Base-by-base conservation (phyloP, 30 jellyfish, hydroid and myxozoan species). In the Catostylus mosaicus region DNA sequence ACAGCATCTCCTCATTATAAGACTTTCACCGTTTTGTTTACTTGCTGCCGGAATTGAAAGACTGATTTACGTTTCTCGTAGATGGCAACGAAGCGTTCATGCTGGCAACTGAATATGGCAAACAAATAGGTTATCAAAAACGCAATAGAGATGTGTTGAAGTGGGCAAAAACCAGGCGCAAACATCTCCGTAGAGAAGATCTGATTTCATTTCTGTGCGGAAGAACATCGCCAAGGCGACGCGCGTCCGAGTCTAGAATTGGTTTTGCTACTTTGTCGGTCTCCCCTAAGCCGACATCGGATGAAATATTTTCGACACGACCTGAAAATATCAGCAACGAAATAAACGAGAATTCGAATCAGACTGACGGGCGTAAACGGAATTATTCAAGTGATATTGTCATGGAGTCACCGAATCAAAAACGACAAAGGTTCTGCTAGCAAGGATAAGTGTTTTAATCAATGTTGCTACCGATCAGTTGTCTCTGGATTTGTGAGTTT, bases 221-320 rank as follows among this genome's bases (percentile, higher is more conserved):
- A 16, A 54, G 97, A 61, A 87, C 96, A 22, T 95, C 98, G 30
- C 98, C 98, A 60, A 81, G 97, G 30, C 80, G 97, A 71, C 90
- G 95, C 20, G 79, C 71, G 33, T 76, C 89, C 35, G 98, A 93
- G 70, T 22, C 92, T 31, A 75, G 90, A 65, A 73, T 83, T 18
- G 89, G 74, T 5, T 75, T 73, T 14, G 82, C 88, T 29, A 18
- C 91, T 9, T 29, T 85, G 27, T 52, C 96, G 1, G 85, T 80
- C 18, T 66, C 83, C 56, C 90, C 90, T 14, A 80, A 80, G 32
- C 90, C 90, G 22, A 46, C 84, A 19, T 14, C 83, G 7, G 90
- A 80, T 26, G 90, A 80, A n/a, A 40, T 80, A 57, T 80, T 62
- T 52, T 30, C 57, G n/a, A 35, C 72, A 6, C 61, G 90, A 47